These are phyloP conservation scores for Orthosia incerta DNA, from an alignment of 2,888 invertebrate genomes.

Conservation along the genomic window DNA sequence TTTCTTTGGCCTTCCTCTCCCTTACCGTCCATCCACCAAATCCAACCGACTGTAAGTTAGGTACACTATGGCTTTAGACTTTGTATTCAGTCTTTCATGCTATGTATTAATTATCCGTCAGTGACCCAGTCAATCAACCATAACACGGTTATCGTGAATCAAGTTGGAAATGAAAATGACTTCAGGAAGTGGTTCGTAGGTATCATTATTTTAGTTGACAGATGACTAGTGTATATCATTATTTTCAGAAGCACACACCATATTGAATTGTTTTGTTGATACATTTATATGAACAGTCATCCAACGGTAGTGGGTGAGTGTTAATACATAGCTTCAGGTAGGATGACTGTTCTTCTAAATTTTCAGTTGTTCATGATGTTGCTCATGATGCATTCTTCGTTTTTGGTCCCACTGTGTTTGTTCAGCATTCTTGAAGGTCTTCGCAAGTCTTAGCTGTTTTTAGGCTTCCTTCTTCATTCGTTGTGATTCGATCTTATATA, in stretches of 20 bases:
- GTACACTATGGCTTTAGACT: neutral
- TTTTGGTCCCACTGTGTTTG: no score
- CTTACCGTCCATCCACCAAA: no score
- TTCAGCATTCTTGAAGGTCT: no score
- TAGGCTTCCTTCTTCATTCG: no score
- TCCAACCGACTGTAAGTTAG: neutral
- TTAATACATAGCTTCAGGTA: no score
- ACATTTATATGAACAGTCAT: neutral
- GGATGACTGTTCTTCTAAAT: no score
- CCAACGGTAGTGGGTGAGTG: neutral
- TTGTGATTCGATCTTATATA: no score
- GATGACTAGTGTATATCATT: neutral
- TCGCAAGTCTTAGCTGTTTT: no score
- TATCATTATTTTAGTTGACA: slow-evolving; percentile 19
- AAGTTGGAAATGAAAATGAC: slow-evolving; percentile 15
- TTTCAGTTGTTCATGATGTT: no score
- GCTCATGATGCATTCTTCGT: no score
- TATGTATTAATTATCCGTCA: neutral
- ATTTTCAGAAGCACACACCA: neutral
- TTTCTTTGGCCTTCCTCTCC: no score
- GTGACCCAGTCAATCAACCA: neutral
- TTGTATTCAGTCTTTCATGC: neutral
- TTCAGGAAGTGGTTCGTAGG: neutral
- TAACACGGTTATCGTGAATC: neutral
- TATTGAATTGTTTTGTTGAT: neutral